Base-by-base conservation (phyloP, 1,140 invertebrate species). In the Lasioglossum albipes region DNA sequence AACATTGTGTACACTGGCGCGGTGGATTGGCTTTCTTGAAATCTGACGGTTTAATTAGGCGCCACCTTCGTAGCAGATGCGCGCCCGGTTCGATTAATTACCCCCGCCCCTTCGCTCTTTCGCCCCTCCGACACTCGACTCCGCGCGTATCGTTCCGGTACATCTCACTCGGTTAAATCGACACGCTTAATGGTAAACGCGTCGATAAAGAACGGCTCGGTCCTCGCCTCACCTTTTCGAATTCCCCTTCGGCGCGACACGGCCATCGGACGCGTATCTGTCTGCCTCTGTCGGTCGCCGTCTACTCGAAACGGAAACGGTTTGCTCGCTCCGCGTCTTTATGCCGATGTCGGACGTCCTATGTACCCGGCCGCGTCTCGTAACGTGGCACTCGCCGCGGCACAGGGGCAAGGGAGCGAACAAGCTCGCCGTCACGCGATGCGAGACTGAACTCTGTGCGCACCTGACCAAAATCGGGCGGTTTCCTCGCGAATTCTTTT, bases 31-130 rank as follows among this genome's bases (percentile, higher is more conserved):
- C 84, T 86, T 88, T 84, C 86, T 88, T 88, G 81, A 87, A 88
- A 88, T 88, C 87, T 89, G 88, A 89, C 84, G 88, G 83, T 89
- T 89, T 89, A 89, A 89, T 89, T 89, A 87, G 88, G 83, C 83
- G 85, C 75, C 83, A 78, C 83, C 79, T 84, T 87, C 80, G 77
- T 67, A 71, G 87, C 87, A 86, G 87, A 88, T 86, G 86, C 74
- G 75, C 78, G 59, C 79, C 42, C 49, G 22, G 12, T 68, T 79
- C 88, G 85, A 89, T 89, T 88, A 89, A 89, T 89, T 89, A 88
- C 81, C 75, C 64, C 64, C 73, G 52, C 7, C 57, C 71, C 71
- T 45, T 6, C 13, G 16, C n/a, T 16, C 59, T 18, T 2, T 64
- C 27, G 54, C 54, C 52, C 16, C 18, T 20, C 6, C 20, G 20